Percentiles rank a stretch among this genome's conserved stretches.
Conservation (phyloP, 2,113 vertebrate genomes). For the Clarias magur region DNA sequence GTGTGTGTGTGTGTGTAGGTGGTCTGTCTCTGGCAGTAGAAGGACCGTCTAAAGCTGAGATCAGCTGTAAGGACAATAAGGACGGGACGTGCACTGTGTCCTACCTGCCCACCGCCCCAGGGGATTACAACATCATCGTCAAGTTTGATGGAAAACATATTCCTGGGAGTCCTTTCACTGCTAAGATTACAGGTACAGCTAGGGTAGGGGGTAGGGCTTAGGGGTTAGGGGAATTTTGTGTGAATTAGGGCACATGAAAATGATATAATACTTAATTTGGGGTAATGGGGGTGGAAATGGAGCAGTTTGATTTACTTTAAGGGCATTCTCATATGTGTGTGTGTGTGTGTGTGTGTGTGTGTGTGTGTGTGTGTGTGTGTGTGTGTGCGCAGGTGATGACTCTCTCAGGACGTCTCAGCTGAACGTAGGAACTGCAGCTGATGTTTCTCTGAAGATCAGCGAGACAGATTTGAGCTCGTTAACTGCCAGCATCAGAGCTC, state of each 20-base stretch:
- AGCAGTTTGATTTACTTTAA: background rate
- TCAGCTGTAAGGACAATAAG: slow-evolving; percentile 97
- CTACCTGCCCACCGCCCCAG: slow-evolving; percentile 89
- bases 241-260: background rate
- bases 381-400: slow-evolving; percentile 80
- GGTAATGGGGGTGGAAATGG: background rate
- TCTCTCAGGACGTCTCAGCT: slow-evolving; percentile 91
- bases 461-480: slow-evolving; percentile 91
- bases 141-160: slow-evolving; percentile 97
- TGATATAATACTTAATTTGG: background rate
- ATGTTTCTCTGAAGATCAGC: slow-evolving; percentile 92
- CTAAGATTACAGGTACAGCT: slow-evolving; percentile 89
- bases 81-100: slow-evolving; percentile 95
- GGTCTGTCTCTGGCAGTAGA: slow-evolving; percentile 93
- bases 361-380: slow-evolving; percentile 25
- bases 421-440: slow-evolving; percentile 90
- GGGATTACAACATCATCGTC: slow-evolving; percentile 95
- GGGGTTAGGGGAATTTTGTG: background rate
- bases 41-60: slow-evolving; percentile 94
- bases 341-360: slow-evolving; percentile 26
- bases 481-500: slow-evolving; percentile 90
- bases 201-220: background rate
- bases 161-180: slow-evolving; percentile 90
- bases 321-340: background rate
- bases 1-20: slow-evolving; percentile 66